Conservation (phyloP, 2,113 vertebrate genomes). For the Oncorhynchus kisutch region DNA sequence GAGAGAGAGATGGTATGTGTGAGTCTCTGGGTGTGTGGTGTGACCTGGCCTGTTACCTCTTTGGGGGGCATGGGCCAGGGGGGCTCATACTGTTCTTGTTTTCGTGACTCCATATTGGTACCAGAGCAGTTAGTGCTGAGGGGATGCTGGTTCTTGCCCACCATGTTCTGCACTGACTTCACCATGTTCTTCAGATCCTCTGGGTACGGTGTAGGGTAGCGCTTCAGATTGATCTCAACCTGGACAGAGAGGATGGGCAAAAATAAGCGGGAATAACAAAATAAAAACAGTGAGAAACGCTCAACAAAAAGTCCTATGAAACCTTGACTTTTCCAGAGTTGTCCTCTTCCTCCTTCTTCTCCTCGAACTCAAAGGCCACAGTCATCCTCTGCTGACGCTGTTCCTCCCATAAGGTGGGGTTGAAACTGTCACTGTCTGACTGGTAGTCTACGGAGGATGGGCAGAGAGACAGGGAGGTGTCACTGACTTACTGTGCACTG, state of each 20-base stretch:
- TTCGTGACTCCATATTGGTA: conserved; percentile 83
- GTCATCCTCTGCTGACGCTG: conserved; percentile 98
- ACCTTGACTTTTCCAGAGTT: conserved; percentile 96
- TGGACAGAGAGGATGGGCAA: conserved; percentile 40
- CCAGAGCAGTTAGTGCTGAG: conserved; percentile 82
- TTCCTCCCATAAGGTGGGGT: conserved; percentile 97
- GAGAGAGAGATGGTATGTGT: no score
- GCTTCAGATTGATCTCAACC: conserved; percentile 98
- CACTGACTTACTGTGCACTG: background rate
- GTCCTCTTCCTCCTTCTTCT: conserved; percentile 96
- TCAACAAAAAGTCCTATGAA: conserved; percentile 22
- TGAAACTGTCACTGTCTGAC: conserved; percentile 98
- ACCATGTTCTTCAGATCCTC: conserved; percentile 99
- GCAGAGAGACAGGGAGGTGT: conserved; percentile 1
- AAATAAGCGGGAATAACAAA: background rate
- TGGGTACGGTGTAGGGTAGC: conserved; percentile 97
- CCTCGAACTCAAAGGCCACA: conserved; percentile 98
- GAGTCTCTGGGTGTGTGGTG: no score
- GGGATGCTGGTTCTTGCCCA: conserved; percentile 85
- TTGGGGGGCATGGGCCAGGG: conserved; percentile 94
- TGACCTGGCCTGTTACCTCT: conserved; percentile 74
- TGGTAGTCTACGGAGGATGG: conserved; percentile 86
- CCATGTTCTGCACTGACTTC: conserved; percentile 97
- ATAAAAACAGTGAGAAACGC: background rate
- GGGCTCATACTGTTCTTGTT: conserved; percentile 92